Evolutionary conservation across 2,888 invertebrate genomes (phyloP), one percentile per base, ranked within the genome.

Genomic region (Drosophila picticornis): DNA sequence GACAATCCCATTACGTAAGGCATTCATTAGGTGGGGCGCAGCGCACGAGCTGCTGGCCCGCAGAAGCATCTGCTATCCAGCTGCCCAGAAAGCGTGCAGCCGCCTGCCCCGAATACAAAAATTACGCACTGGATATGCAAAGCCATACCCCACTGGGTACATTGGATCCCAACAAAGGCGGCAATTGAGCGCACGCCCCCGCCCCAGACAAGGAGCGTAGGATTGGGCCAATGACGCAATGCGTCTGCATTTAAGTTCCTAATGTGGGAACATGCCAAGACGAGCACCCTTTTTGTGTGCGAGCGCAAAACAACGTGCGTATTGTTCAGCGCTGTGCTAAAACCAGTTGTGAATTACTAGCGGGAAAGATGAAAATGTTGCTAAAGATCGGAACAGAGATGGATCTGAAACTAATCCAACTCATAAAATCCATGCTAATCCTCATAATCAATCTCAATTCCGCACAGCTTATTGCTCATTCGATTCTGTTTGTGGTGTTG

Each of bases 91-190:
- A 46, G 10, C 27, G 73, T 81, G 55, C 91, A 84, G 87, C 85
- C 62, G 59, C 59, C 2, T 19, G 56, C 86, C 91, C 86, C 72
- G 13, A 22, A 31, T n/a, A 63, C 83, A 92, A 92, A 92, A 92
- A 92, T 92, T 92, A 90, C 69, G 91, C 86, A 90, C 93, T 92
- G 92, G 92, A 93, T 92, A 93, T 92, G 93, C 91, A 93, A 93
- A 92, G 91, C 93, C 92, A 93, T 93, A 92, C 93, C 92, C 92
- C 92, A 92, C 92, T 91, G 92, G 75, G 90, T 74, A 38, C 81
- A 75, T 57, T 67, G 29, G 27, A 62, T 55, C 72, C 59, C 87
- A 60, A 68, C 69, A 34, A 82, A 65, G 68, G 65, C 72, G 78
- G 78, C 81, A 81, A 78, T 78, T 3, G 1, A 56, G 27, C 77